A percentile compares a stretch with the other conserved stretches of the same genome.
These are phyloP conservation scores for Eledona agricola DNA, from an alignment of 2,888 invertebrate species.

Conservation along the genomic window DNA sequence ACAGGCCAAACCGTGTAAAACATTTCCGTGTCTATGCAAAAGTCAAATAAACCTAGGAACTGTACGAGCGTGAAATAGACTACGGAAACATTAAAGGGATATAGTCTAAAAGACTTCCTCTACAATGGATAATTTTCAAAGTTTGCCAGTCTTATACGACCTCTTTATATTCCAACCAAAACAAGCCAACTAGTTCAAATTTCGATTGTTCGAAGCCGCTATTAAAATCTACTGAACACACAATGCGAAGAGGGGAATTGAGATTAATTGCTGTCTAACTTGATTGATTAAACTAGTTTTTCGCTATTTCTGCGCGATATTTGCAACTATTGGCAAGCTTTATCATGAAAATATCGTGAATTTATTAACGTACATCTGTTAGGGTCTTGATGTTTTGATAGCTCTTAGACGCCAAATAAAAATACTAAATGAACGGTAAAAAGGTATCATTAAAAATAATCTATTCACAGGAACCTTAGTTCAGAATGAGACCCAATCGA, in stretches of 20 bases:
- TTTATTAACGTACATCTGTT: no score
- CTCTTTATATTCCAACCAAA: conserved; percentile 26
- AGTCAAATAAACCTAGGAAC: conserved; percentile 34
- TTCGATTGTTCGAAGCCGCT: conserved; percentile 3
- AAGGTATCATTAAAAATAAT: no score
- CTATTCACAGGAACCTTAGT: no score
- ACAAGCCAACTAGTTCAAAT: conserved; percentile 9
- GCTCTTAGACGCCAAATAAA: no score
- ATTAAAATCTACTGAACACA: conserved; percentile 12
- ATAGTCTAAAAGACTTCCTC: conserved; percentile 32
- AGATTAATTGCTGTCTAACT: conserved; percentile 28
- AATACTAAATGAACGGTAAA: no score
- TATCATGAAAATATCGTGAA: no score
- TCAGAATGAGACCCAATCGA: no score
- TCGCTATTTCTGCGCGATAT: conserved; percentile 14
- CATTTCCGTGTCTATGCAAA: conserved; percentile 35
- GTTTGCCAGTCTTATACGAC: conserved; percentile 18
- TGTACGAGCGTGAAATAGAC: conserved; percentile 35
- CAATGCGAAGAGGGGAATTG: conserved; percentile 5
- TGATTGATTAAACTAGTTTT: conserved; percentile 24
- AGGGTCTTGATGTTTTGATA: no score
- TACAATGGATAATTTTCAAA: conserved; percentile 32
- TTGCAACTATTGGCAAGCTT: no score
- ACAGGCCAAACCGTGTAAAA: conserved; percentile 23
- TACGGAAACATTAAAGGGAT: conserved; percentile 36